Evolutionary conservation across 2,888 invertebrate species (phyloP).

Genomic region (Ochropleura plecta): DNA sequence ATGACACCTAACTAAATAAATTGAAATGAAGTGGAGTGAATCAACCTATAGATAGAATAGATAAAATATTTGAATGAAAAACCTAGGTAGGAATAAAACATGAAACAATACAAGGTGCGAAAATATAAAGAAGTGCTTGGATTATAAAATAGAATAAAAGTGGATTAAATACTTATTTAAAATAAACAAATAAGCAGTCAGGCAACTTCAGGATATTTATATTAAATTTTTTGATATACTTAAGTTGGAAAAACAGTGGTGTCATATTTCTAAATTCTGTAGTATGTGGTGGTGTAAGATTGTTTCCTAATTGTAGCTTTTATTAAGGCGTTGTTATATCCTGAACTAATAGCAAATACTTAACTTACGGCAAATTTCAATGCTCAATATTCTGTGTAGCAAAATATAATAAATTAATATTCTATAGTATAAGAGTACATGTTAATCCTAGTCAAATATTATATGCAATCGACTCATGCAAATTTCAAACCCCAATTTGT

Average conservation of each 20-base stretch:
- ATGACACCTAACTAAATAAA: slow-evolving; percentile 48
- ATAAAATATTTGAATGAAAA: slow-evolving; percentile 28
- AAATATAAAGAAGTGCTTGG: slow-evolving; percentile 65
- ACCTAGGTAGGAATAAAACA: slow-evolving; percentile 49
- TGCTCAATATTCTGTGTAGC: slow-evolving; percentile 53
- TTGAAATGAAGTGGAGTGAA: slow-evolving; percentile 39
- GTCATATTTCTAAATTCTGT: slow-evolving; percentile 46
- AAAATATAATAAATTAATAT: slow-evolving; percentile 58
- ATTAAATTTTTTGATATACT: slow-evolving; percentile 27
- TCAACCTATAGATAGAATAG: slow-evolving; percentile 36
- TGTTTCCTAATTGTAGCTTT: slow-evolving; percentile 44
- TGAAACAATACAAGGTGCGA: slow-evolving; percentile 63
- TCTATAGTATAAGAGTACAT: slow-evolving; percentile 49
- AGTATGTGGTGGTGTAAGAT: slow-evolving; percentile 25
- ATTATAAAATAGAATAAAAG: slow-evolving; percentile 51
- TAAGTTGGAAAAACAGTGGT: slow-evolving; percentile 48
- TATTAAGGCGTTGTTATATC: slow-evolving; percentile 47
- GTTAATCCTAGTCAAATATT: slow-evolving; percentile 51
- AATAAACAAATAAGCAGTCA: slow-evolving; percentile 55
- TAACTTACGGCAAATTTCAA: slow-evolving; percentile 56
- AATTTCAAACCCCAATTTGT: slow-evolving; percentile 75
- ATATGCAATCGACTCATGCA: slow-evolving; percentile 77
- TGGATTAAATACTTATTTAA: slow-evolving; percentile 26
- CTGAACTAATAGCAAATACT: slow-evolving; percentile 57
- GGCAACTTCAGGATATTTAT: slow-evolving; percentile 61